Evolutionary conservation across 2,888 invertebrate species (phyloP), one percentile per base, ranked within the genome.

Genomic region (Allophyes oxyacanthae): DNA sequence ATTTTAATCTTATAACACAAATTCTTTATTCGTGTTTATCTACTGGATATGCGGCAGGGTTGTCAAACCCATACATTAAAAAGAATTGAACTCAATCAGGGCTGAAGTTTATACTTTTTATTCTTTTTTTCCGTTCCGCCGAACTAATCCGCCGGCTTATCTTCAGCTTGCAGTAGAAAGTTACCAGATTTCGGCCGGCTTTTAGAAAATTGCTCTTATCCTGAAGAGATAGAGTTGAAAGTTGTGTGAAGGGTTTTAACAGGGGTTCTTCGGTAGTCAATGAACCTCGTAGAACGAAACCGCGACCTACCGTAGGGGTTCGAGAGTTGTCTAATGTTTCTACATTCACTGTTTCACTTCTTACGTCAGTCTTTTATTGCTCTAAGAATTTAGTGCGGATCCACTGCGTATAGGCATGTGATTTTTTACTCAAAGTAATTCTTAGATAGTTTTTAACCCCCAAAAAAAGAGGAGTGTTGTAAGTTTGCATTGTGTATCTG

Each of bases 291-390:
- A 66, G 83, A 82, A 81, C 78, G 81, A 81, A 89, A 88, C 90
- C 91, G 84, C 91, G 92, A 92, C 92, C 92, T 92, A 92, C 89
- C 84, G 79, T 89, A 90, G 89, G 84, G 88, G 81, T 79, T 80
- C 67, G 63, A 55, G 63, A 67, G 83, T 91, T 90, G 85, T 78
- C 83, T 76, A 79, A 75, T 57, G 63, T 72, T n/a, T n/a, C n/a
- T n/a, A n/a, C 64, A 64, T 60, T 69, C 70, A 64, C 56, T 69
- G 46, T 71, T 66, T 58, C 54, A 20, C 34, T 66, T 58, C 49
- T 59, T 59, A 41, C 46, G 49, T 63, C 41, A 41, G 14, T 20
- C 20, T 64, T 62, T 64, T 64, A 64, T 69, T 48, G 33, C 36
- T 44, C 4, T 32, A 30, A 61, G 32, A 54, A 33, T 60, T 60